These are phyloP conservation scores for Dasysyrphus albostriatus DNA, from an alignment of 2,888 invertebrate species.

Conservation along the genomic window DNA sequence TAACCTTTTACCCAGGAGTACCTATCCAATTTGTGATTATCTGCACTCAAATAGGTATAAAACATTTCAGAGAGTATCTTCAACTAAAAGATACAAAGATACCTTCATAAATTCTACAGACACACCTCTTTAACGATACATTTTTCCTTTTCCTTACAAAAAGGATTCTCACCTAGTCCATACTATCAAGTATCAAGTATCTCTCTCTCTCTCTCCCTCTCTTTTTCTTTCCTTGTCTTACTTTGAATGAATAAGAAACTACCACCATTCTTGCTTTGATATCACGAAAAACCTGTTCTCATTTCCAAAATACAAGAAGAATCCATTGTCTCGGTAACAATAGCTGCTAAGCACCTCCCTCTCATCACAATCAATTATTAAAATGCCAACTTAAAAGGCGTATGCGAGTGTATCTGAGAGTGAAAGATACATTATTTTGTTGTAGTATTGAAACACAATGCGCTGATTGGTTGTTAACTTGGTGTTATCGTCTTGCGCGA, in stretches of 20 bases:
- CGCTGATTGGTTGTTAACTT: conserved; percentile 53
- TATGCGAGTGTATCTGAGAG: conserved; percentile 31
- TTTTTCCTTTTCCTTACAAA: not conserved
- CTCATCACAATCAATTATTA: conserved; percentile 24
- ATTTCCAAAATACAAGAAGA: conserved; percentile 13
- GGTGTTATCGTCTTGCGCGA: conserved; percentile 72
- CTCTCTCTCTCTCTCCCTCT: not conserved
- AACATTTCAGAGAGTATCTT: not conserved
- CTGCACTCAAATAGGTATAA: not conserved
- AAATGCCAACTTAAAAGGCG: conserved; percentile 41
- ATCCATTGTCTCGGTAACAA: conserved; percentile 65
- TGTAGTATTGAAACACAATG: conserved; percentile 56
- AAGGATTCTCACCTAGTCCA: conserved; percentile 32
- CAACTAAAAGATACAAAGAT: not conserved
- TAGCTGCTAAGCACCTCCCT: conserved; percentile 52
- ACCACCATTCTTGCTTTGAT: conserved; percentile 39
- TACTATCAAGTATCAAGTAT: not conserved
- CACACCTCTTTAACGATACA: conserved; percentile 28
- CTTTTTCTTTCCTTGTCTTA: not conserved
- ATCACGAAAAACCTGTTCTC: conserved; percentile 62
- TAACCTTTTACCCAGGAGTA: not conserved
- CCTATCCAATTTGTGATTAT: not conserved
- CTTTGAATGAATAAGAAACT: not conserved
- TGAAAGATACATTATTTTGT: conserved; percentile 38
- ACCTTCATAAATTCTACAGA: not conserved